These are phyloP conservation scores for Drosophila greeni DNA, from an alignment of 2,888 invertebrate species.

Conservation along the genomic window DNA sequence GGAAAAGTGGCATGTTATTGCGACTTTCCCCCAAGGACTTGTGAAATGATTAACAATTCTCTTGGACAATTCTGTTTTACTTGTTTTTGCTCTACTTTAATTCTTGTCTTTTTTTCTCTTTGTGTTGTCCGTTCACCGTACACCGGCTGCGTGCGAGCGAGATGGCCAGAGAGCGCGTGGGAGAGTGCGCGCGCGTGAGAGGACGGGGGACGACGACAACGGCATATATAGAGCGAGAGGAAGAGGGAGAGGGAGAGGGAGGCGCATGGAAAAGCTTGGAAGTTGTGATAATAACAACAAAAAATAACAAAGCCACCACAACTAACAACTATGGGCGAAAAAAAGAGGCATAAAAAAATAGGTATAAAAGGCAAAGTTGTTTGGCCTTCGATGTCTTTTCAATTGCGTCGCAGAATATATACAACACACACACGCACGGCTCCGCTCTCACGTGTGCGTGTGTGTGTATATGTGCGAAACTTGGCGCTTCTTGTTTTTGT, in stretches of 20 bases:
- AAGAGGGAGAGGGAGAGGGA: not conserved
- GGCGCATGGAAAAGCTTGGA: slow-evolving; percentile 30
- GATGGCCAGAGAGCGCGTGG: slow-evolving; percentile 23
- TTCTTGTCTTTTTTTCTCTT: slow-evolving; percentile 1
- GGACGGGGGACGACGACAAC: not conserved
- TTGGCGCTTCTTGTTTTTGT: slow-evolving; percentile 43
- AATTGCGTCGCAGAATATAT: slow-evolving; percentile 71
- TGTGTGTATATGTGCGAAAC: slow-evolving; percentile 38
- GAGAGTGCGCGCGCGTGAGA: slow-evolving; percentile 33
- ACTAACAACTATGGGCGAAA: slow-evolving; percentile 22
- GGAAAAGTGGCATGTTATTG: slow-evolving; percentile 34
- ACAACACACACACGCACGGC: slow-evolving; percentile 36
- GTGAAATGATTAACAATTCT: slow-evolving; percentile 33
- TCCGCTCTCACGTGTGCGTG: slow-evolving; percentile 18
- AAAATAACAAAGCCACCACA: slow-evolving; percentile 46
- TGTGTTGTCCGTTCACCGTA: slow-evolving; percentile 11
- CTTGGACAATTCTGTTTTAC: slow-evolving; percentile 17
- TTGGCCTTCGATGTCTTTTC: slow-evolving; percentile 74
- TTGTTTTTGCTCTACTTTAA: slow-evolving; percentile 13
- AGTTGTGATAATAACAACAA: slow-evolving; percentile 67
- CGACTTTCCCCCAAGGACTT: slow-evolving; percentile 37
- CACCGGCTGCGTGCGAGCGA: slow-evolving; percentile 37
- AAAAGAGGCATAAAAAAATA: slow-evolving; percentile 40
- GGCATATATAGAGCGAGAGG: not conserved
- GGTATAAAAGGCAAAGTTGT: slow-evolving; percentile 66